Evolutionary conservation across 2,888 invertebrate genomes (phyloP), one percentile per base, ranked within the genome.

Genomic region (Thera obeliscata): DNA sequence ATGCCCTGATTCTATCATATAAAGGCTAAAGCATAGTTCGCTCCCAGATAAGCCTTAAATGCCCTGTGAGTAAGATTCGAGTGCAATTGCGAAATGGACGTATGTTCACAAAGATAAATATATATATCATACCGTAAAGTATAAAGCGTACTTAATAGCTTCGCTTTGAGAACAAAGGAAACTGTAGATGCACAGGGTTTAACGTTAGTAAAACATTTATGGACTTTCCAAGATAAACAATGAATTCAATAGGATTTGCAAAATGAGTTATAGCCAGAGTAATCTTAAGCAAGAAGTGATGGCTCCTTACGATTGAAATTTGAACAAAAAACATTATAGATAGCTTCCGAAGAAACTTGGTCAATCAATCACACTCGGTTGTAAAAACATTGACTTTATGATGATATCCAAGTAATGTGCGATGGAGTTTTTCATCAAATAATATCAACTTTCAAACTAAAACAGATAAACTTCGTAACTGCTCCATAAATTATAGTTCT

Each of bases 1-100:
- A 83, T 81, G 78, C 78, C 67, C 76, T 72, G 80, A 83, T 81
- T 79, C 76, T 76, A 82, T 81, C 78, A 80, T 78, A 84, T 84
- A 84, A 83, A 79, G 76, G 75, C 73, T 70, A 66, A 69, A 76
- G 75, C 70, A 58, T 65, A 76, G 70, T 79, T 77, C 71, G 69
- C 72, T 78, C 84, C 76, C 80, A 49, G 66, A 77, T 75, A 84
- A 78, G 78, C 78, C 76, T 82, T 83, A 76, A 74, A 74, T 74
- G 74, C 56, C 43, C 59, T 54, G 38, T 52, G 63, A 58, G 49
- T 43, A 70, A 56, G 52, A 59, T 43, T 61, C 50, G 41, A 66
- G 63, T 56, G 63, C 56, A 43, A 61, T 61, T 49, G 58, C 38
- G 62, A 61, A 60, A 59, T 61, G 55, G 64, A 61, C 49, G 38